Conservation (phyloP, 2,888 invertebrate genomes). For the Crocallis elinguaria region DNA sequence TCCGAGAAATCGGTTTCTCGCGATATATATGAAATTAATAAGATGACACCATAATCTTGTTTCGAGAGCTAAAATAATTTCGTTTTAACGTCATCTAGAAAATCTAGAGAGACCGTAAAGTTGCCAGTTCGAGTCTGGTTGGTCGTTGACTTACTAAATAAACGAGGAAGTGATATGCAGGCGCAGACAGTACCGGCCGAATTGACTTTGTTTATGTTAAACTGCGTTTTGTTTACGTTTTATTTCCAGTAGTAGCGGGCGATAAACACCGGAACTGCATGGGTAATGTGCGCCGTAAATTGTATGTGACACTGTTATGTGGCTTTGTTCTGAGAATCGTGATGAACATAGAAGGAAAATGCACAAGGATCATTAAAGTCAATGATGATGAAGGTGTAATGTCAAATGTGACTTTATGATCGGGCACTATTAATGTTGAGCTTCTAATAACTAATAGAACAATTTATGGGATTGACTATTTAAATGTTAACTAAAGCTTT, state of each 20-base stretch:
- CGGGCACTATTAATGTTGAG: conserved; percentile 1
- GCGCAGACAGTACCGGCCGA: conserved; percentile 46
- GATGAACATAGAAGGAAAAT: conserved; percentile 23
- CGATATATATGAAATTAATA: conserved; percentile 33
- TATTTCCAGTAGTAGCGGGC: conserved; percentile 43
- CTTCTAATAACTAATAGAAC: no score
- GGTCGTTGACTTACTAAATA: conserved; percentile 66
- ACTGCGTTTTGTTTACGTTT: conserved; percentile 57
- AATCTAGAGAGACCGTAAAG: conserved; percentile 23
- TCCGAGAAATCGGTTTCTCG: conserved; percentile 47
- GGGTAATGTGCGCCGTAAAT: conserved; percentile 28
- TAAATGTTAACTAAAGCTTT: neutral
- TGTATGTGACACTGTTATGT: conserved; percentile 32
- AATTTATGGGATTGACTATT: no score
- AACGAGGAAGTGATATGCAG: conserved; percentile 66
- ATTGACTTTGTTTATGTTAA: conserved; percentile 66
- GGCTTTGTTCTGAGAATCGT: conserved; percentile 18
- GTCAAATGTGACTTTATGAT: conserved; percentile 9
- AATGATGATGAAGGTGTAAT: conserved; percentile 23
- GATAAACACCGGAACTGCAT: conserved; percentile 38
- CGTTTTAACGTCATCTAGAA: conserved; percentile 26
- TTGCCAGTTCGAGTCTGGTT: conserved; percentile 32
- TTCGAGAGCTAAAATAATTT: conserved; percentile 33
- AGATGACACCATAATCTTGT: conserved; percentile 49
- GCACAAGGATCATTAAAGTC: conserved; percentile 23